phyloP scores from a whole-genome alignment of 2,888 invertebrate species.

The Leptura quadrifasciata region DNA sequence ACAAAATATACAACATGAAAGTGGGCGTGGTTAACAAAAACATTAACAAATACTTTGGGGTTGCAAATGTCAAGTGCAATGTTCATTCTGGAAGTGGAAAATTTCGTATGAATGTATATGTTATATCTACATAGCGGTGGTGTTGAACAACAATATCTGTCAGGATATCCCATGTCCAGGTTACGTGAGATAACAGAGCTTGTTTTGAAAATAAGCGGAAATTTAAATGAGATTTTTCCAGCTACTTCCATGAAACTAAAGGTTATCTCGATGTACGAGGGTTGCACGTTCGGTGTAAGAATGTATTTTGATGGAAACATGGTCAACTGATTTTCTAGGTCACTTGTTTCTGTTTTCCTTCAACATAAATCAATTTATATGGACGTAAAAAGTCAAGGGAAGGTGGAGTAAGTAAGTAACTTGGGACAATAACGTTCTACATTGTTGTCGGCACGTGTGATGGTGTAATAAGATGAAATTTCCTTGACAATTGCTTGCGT shows the following conservation, averaged over 20 bases:
- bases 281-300: not conserved
- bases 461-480: too few species aligned
- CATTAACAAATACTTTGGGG: not conserved
- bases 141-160: not conserved
- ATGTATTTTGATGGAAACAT: too few species aligned
- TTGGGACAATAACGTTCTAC: too few species aligned
- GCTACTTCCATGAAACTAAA: not conserved
- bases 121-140: not conserved
- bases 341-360: too few species aligned
- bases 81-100: constrained; percentile 4
- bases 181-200: not conserved
- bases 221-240: not conserved
- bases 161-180: not conserved
- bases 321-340: too few species aligned
- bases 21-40: constrained; percentile 3
- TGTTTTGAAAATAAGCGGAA: not conserved
- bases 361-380: too few species aligned
- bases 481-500: too few species aligned
- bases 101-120: not conserved
- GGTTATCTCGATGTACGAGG: not conserved
- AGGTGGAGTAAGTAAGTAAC: too few species aligned
- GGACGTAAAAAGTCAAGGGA: too few species aligned
- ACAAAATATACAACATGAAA: not conserved
- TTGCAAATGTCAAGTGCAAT: constrained; percentile 7
- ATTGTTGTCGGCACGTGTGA: too few species aligned